Base-by-base conservation (phyloP, 2,797 vertebrate genomes). In the Pipistrellus kuhlii region DNA sequence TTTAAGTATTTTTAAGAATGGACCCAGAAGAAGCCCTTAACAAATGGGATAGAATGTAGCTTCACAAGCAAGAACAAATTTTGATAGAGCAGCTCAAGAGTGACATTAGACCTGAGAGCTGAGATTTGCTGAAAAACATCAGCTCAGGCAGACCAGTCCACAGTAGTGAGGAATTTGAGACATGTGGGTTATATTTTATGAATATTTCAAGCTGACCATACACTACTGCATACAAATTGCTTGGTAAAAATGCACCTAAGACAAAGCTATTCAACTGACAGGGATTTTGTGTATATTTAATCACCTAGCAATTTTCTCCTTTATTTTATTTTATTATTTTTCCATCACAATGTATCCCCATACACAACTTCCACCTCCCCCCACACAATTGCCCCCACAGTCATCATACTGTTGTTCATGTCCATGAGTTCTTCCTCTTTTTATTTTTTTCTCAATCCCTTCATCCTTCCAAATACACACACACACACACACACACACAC, bases 31-130 rank as follows among this genome's bases (percentile, higher is more conserved):
- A 90, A 87, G 85, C 7, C 25, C 44, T 88, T 93, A 83, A 96
- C 69, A 92, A 88, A 88, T 59, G 25, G 46, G 23, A 30, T 66
- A 73, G 94, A 96, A 82, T 8, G 8, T 38, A 83, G 51, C 68
- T 96, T 91, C 68, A 12, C 14, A 23, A 80, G 21, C 8, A 91
- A 88, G 82, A 90, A 73, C 21, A 81, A 86, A 90, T 89, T 89
- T 87, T 90, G 55, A 82, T 13, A 59, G 35, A 90, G 53, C 18
- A 66, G 25, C 21, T 90, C 73, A 62, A 78, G 48, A 38, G 66
- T 69, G 38, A 14, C 12, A 14, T 17, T 32, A 72, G 51, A 83
- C 46, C 30, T 55, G 53, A 92, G 13, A 86, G 23, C 83, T 73
- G 13, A 85, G 48, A 76, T 38, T 76, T 35, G 20, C 78, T n/a